Evolutionary conservation across 2,113 vertebrate genomes (phyloP), one percentile per base, ranked within the genome.

Genomic region (Protomyctophum bolini): DNA sequence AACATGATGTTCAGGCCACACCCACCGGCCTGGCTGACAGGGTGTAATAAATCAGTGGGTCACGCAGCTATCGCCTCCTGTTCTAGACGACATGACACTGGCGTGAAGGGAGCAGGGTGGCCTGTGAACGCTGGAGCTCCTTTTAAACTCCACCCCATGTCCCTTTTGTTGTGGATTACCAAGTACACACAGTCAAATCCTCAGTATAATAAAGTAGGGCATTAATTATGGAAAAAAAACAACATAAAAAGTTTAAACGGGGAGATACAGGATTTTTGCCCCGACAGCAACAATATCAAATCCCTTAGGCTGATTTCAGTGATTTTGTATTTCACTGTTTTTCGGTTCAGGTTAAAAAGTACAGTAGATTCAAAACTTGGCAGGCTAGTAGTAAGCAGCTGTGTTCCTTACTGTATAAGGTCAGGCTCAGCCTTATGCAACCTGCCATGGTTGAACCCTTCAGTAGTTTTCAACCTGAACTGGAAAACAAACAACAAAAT

Each of bases 1-100:
- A 72, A 66, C 66, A 47, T 68, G 60, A 65, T 63, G 60, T 21
- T 65, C 68, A 49, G 47, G 77, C 68, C 51, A 58, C 80, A 70
- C 56, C 62, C 79, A 75, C 79, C 33, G 73, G 72, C 79, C 66
- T 15, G 41, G 54, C 66, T 51, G 85, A 84, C 77, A 80, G 82
- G 68, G 77, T 73, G 82, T 72, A 79, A 89, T 89, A 87, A 88
- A 89, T 89, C 87, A 87, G 81, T 79, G 76, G 86, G 88, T 88
- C 85, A 85, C 84, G 74, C 63, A 83, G 74, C 63, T 79, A 9
- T 79, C 75, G 49, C 76, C 81, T 74, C 77, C 57, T 14, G 29
- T 62, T 85, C 78, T 89, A 88, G 21, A 87, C 83, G 83, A 86
- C 80, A 76, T 75, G 82, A 68, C 83, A 79, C 75, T 7, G 87